phyloP scores from a whole-genome alignment of 2,797 vertebrate species.

The Acanthurus tractus region DNA sequence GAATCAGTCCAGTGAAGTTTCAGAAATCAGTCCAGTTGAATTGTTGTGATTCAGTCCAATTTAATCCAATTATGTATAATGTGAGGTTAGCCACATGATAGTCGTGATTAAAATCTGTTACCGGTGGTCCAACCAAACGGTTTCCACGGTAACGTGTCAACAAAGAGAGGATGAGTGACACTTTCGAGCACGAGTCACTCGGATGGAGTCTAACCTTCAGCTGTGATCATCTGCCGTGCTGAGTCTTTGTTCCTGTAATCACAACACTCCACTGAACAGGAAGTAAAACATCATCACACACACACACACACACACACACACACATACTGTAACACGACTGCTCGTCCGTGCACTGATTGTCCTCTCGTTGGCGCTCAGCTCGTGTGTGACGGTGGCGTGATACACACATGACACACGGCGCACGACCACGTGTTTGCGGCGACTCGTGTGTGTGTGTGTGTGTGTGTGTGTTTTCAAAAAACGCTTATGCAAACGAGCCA shows the following conservation, averaged over 20 bases:
- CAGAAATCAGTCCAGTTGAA: slow-evolving; percentile 31
- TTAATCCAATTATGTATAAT: slow-evolving; percentile 65
- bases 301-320: slow-evolving; percentile 32
- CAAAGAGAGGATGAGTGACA: slow-evolving; percentile 32
- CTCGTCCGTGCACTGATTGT: slow-evolving; percentile 26
- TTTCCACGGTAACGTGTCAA: slow-evolving; percentile 54
- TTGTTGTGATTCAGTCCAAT: slow-evolving; percentile 58
- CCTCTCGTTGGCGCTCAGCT: slow-evolving; percentile 10
- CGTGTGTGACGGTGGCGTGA: slow-evolving; percentile 31
- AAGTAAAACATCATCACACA: neutral
- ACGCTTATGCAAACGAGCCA: slow-evolving; percentile 45
- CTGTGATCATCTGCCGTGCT: slow-evolving; percentile 15
- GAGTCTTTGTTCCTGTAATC: slow-evolving; percentile 7
- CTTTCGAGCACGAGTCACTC: neutral
- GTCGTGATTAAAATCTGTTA: slow-evolving; percentile 27
- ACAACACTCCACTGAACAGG: slow-evolving; percentile 25
- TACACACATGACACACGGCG: slow-evolving; percentile 29
- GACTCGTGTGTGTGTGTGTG: no score
- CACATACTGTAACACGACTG: neutral
- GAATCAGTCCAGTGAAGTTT: slow-evolving; percentile 17
- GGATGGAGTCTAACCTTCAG: slow-evolving; percentile 1
- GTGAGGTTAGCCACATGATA: slow-evolving; percentile 28
- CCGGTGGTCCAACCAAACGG: slow-evolving; percentile 19
- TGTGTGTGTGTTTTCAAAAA: slow-evolving; percentile 42
- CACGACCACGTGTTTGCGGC: slow-evolving; percentile 30